Base-by-base conservation (phyloP, 2,113 vertebrate genomes). In the Scytalopus superciliaris region DNA sequence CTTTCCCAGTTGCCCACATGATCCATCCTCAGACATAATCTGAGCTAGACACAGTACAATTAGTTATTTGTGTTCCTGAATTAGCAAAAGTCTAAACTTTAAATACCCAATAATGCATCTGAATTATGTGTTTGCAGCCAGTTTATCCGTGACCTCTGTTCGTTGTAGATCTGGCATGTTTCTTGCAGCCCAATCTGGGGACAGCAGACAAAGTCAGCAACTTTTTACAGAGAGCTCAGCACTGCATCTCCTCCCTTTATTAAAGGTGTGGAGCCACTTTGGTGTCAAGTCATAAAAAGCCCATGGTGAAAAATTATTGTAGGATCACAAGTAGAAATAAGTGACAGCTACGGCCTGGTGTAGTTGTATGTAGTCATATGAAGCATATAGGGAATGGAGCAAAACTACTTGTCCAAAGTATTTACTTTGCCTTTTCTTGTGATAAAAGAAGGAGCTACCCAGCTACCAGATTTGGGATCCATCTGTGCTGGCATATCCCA, bases 41-140 rank as follows among this genome's bases (percentile, higher is more conserved):
- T 86, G 85, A 80, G 64, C 44, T 81, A 63, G 64, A 64, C 56
- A 64, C 7, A 40, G 31, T 60, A 72, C 63, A 94, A 88, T 87
- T 87, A 91, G 42, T 77, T 84, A 73, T 18, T 62, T 91, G 72
- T 93, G 63, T 80, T 77, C 35, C 52, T 80, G 82, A 88, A 92
- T 86, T 90, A 86, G n/a, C 64, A 47, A 67, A 86, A 84, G 35
- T 47, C 59, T 83, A 84, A 84, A 67, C 81, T 91, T 89, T 87
- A 76, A 83, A 72, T 91, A 89, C 87, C 78, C 63, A 62, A 0
- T 72, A 80, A 67, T 40, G 52, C 5, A 0, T 77, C 63, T 70
- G 62, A 84, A 96, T 10, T 37, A 66, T 52, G 72, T 66, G 42
- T 83, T 80, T 97, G 59, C 63, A 55, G 42, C 76, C 55, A 67